phyloP scores from a whole-genome alignment of 1,140 invertebrate species.

The Hyles euphorbiae region DNA sequence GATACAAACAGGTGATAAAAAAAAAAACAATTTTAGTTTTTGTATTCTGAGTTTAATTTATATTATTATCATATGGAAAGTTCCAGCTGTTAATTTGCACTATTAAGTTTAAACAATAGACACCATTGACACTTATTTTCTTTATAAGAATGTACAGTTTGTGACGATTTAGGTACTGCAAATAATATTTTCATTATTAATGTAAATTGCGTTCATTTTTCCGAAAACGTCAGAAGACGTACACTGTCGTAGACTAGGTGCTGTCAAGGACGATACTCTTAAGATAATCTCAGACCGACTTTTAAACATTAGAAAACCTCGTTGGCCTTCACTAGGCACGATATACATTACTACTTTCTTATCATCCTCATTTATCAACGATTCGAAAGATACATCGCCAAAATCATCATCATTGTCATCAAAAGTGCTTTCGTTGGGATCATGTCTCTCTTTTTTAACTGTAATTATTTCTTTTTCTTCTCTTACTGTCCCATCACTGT shows the following conservation, averaged over 20 bases:
- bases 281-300: constrained; percentile 18
- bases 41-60: too few species aligned
- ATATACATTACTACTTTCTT: constrained; percentile 21
- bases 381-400: constrained; percentile 20
- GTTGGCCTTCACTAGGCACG: constrained; percentile 13
- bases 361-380: constrained; percentile 18
- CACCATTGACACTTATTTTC: too few species aligned
- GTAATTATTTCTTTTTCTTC: constrained; percentile 37
- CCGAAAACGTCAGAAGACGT: constrained; percentile 11
- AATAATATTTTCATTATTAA: too few species aligned
- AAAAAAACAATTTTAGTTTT: too few species aligned
- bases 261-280: constrained; percentile 7
- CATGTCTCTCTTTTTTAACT: constrained; percentile 28
- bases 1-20: too few species aligned
- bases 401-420: constrained; percentile 21
- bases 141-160: too few species aligned
- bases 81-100: too few species aligned
- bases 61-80: too few species aligned
- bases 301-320: constrained; percentile 14
- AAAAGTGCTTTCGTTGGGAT: constrained; percentile 24
- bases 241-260: constrained; percentile 16
- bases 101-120: too few species aligned
- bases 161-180: too few species aligned
- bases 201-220: neutral
- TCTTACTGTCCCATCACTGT: constrained; percentile 35